Base-by-base conservation (phyloP, 2,113 vertebrate genomes). In the Nanorana parkeri region DNA sequence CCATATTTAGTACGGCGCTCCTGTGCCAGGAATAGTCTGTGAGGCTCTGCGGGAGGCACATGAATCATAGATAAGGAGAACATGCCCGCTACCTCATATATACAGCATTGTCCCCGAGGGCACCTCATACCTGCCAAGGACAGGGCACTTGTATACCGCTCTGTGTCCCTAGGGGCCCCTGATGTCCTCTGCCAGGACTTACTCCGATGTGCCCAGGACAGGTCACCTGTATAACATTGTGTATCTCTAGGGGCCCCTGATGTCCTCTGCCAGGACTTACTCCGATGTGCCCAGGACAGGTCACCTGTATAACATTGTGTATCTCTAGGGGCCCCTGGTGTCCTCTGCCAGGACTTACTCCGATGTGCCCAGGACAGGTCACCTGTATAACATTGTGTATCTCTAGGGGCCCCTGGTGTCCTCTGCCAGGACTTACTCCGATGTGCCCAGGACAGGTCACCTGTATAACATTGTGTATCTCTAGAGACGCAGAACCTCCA, bases 11-110 rank as follows among this genome's bases (percentile, higher is more conserved):
- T 63, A 17, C 23, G 11, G 19, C 15, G 36, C 61, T 78, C 51
- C 47, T 29, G 16, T 55, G 66, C 76, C 76, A 78, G 51, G 76
- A 78, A 77, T 65, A 78, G 76, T 28, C 47, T 65, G 76, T 66
- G 63, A 55, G 61, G 15, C n/a, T 54, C 11, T 20, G 61, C 63
- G 61, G 23, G 36, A 74, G 71, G 71, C 71, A 60, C 21, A 26
- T 65, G 15, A 77, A 66, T n/a, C 26, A 19, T 47, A n/a, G 66
- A 65, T 19, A 11, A 67, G 41, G 26, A 55, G 54, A 58, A 29
- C 26, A 19, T 29, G 64, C 55, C 51, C 19, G 47, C 36, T 47
- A 32, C 74, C 2, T 15, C 13, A 47, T 36, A 32, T 41, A 47
- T 47, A 1, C 41, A 47, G 41, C 13, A 47, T 47, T 77, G 60